These are phyloP conservation scores for Aporophyla nigra DNA, from an alignment of 2,888 invertebrate genomes.

Conservation along the genomic window DNA sequence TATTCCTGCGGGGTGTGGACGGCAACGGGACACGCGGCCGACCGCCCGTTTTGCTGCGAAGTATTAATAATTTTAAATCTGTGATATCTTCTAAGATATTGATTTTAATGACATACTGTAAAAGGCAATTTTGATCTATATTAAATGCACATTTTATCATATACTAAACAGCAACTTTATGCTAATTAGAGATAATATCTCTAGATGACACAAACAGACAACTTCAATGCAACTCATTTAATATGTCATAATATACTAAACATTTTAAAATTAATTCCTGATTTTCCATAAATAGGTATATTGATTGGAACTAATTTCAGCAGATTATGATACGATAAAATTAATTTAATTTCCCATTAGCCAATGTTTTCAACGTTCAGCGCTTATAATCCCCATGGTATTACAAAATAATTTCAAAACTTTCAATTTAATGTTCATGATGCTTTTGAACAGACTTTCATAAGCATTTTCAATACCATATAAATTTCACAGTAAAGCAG, in stretches of 20 bases:
- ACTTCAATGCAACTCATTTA: not conserved
- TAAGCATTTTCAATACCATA: constrained; percentile 39
- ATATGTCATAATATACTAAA: not conserved
- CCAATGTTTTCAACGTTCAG: constrained; percentile 44
- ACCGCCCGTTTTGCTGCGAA: too few relatives aligned
- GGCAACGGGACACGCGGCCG: too few relatives aligned
- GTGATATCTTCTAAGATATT: too few relatives aligned
- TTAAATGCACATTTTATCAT: too few relatives aligned
- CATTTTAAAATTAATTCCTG: not conserved
- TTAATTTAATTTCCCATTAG: constrained; percentile 46
- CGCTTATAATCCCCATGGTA: constrained; percentile 40
- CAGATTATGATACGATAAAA: constrained; percentile 24
- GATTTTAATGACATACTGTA: too few relatives aligned
- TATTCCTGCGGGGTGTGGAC: too few relatives aligned
- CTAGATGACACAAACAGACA: not conserved
- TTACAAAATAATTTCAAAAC: constrained; percentile 37
- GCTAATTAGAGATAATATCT: not conserved
- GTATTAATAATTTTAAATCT: too few relatives aligned
- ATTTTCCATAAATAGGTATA: not conserved
- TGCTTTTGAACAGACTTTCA: constrained; percentile 18
- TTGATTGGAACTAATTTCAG: constrained; percentile 21
- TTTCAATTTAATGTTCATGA: constrained; percentile 35
- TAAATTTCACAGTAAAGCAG: constrained; percentile 31
- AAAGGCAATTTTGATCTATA: too few relatives aligned
- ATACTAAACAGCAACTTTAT: too few relatives aligned